These are phyloP conservation scores for Nomada lathburiana DNA, from an alignment of 2,888 invertebrate species.

Conservation along the genomic window DNA sequence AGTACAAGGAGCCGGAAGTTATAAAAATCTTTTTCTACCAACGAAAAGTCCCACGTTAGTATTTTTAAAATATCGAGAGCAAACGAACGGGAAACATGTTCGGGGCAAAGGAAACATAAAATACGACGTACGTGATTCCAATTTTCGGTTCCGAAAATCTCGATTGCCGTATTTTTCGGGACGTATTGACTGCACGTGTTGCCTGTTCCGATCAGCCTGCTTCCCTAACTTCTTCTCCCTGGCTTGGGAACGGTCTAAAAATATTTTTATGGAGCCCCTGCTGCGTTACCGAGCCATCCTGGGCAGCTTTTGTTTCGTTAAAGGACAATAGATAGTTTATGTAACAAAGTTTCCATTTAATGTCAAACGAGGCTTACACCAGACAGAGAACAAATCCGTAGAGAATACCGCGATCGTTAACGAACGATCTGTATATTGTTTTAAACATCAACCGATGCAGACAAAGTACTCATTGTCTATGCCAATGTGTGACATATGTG, in stretches of 20 bases:
- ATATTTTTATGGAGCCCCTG: constrained; percentile 84
- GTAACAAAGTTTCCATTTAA: neutral
- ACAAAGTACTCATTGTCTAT: neutral
- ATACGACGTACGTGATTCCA: constrained; percentile 61
- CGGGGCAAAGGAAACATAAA: constrained; percentile 72
- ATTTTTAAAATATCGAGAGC: too few relatives aligned
- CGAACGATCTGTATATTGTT: neutral
- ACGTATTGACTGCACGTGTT: constrained; percentile 78
- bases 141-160: constrained; percentile 64
- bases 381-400: neutral
- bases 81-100: neutral
- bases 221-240: constrained; percentile 50
- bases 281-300: constrained; percentile 75
- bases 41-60: too few relatives aligned
- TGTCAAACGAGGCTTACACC: neutral
- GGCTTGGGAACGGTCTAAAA: constrained; percentile 77
- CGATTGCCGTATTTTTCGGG: constrained; percentile 75
- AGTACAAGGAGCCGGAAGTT: neutral
- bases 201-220: constrained; percentile 75
- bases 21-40: neutral
- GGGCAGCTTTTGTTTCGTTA: constrained; percentile 29
- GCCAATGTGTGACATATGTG: neutral
- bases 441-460: neutral
- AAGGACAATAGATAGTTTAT: constrained; percentile 24
- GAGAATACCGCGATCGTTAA: neutral